Conservation (phyloP, 2,797 vertebrate genomes). For the Sphenopsis melanotis region DNA sequence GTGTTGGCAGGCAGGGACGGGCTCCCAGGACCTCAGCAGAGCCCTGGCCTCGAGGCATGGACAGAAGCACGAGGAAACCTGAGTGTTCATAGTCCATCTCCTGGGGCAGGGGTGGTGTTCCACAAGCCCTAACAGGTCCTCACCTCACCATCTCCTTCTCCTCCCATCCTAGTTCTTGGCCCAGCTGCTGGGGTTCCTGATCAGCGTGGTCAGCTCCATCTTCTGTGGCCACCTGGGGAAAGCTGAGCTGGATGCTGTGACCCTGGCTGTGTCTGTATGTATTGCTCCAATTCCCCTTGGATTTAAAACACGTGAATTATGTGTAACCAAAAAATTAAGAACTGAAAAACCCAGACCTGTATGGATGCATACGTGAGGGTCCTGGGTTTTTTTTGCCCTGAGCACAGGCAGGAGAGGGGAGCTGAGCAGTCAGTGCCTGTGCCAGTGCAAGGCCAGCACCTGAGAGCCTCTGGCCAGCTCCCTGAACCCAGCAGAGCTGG, state of each 20-base stretch:
- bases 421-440: neutral
- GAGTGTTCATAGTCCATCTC: neutral
- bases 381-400: neutral
- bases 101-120: neutral
- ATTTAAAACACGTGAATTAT: neutral
- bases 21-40: neutral
- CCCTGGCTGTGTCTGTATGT: slow-evolving; percentile 81
- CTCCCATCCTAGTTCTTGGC: slow-evolving; percentile 72
- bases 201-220: slow-evolving; percentile 81
- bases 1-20: neutral
- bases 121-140: neutral
- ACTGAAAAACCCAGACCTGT: fast-evolving
- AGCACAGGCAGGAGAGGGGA: neutral
- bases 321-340: neutral
- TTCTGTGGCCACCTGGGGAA: slow-evolving; percentile 89
- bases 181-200: slow-evolving; percentile 77
- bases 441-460: neutral
- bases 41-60: neutral
- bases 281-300: neutral
- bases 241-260: slow-evolving; percentile 80
- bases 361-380: neutral
- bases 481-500: neutral
- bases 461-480: neutral
- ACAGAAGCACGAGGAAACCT: neutral
- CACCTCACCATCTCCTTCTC: neutral